Conservation (phyloP, 2,888 invertebrate genomes). For the Mesochorus sp. region DNA sequence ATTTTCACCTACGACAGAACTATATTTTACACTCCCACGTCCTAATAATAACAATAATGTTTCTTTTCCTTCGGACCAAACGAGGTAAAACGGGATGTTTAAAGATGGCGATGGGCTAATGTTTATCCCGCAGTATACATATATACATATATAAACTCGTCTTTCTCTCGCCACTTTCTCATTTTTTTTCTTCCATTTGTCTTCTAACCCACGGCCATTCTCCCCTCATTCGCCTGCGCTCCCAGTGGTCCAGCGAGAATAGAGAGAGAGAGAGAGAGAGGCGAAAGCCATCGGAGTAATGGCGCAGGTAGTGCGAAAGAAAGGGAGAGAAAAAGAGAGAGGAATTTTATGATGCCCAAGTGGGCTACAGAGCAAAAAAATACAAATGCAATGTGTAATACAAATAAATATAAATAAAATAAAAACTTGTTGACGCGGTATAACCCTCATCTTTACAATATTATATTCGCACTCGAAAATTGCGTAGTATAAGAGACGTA, state of each 20-base stretch:
- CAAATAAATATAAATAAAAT: no score
- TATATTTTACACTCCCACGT: conserved; percentile 17
- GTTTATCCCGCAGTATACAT: conserved; percentile 66
- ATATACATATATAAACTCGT: conserved; percentile 23
- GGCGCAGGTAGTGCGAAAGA: conserved; percentile 43
- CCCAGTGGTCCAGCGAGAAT: conserved; percentile 51
- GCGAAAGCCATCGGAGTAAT: conserved; percentile 18
- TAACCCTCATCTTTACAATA: no score
- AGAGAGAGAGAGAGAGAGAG: conserved; percentile 11
- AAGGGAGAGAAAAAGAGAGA: conserved; percentile 14
- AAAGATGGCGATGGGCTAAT: conserved; percentile 71
- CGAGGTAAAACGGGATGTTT: conserved; percentile 69
- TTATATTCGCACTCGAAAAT: no score
- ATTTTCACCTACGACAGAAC: no score
- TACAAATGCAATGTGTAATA: no score
- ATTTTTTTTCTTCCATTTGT: conserved; percentile 57
- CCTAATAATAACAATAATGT: conserved; percentile 13
- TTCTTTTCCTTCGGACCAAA: background rate
- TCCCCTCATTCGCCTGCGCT: conserved; percentile 45
- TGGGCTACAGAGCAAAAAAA: no score
- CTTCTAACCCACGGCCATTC: conserved; percentile 59
- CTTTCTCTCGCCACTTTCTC: conserved; percentile 33
- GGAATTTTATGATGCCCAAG: no score
- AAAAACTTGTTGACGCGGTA: no score
- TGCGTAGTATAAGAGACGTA: no score